Evolutionary conservation across 2,797 vertebrate species (phyloP), one percentile per base, ranked within the genome.

Genomic region (Coregonus suidteri): DNA sequence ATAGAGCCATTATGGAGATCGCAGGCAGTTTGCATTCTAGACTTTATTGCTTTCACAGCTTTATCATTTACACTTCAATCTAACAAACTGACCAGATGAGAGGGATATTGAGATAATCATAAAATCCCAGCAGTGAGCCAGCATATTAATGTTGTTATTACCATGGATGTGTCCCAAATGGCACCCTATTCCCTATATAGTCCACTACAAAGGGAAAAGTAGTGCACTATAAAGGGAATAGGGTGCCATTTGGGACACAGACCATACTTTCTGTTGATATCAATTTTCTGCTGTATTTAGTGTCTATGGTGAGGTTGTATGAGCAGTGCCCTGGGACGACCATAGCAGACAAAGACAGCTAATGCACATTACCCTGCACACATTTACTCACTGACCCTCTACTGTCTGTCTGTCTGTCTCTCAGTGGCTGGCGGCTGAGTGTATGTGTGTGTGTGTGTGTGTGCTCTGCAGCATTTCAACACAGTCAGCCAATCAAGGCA

Each of bases 11-110:
- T 88, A 90, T 89, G 82, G 86, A 89, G 79, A 77, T 67, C 75
- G 79, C 71, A 59, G 77, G 73, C 82, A 83, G 84, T 87, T 88
- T 88, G 78, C 52, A 56, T 82, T 88, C 91, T 84, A 84, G 81
- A 81, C 86, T 79, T 88, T 91, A 88, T 87, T 89, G 88, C 82
- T 73, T 47, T 47, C 41, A 47, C 41, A 88, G 88, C 82, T 73
- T 91, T 88, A 90, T 88, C 85, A 86, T 90, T 91, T 89, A 81
- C 86, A 92, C 91, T 92, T 85, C 88, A 90, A 91, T 91, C 88
- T 90, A 89, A 89, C 85, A 91, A 92, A 90, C 83, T 65, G 79
- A 83, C 82, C 79, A 83, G 87, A 91, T 87, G 79, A 81, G 81
- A 87, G 81, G 84, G 86, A 51, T 87, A 51, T 87, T 82, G 87